Evolutionary conservation across 2,797 vertebrate species (phyloP).

Genomic region (Centroberyx gerrardi): DNA sequence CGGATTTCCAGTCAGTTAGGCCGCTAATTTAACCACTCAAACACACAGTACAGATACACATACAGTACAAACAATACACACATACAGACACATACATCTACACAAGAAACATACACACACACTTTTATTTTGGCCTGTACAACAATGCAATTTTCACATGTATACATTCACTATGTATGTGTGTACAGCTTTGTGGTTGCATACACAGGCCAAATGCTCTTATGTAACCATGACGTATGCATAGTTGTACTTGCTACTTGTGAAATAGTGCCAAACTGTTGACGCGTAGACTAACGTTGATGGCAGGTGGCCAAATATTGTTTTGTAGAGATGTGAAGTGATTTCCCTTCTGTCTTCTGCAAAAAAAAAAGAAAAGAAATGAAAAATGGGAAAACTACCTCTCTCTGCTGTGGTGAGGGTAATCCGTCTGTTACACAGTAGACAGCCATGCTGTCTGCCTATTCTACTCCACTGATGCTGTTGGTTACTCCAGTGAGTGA

Average conservation of each 20-base stretch:
- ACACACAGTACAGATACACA: not conserved
- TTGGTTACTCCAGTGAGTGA: conserved; percentile 59
- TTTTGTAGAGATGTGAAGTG: conserved; percentile 59
- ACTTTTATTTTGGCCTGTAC: conserved; percentile 29
- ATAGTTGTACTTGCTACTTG: conserved; percentile 40
- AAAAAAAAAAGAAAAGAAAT: conserved; percentile 5
- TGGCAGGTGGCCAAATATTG: conserved; percentile 55
- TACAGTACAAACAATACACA: conserved; percentile 2
- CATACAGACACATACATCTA: not conserved
- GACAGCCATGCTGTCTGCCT: conserved; percentile 65
- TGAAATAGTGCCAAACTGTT: conserved; percentile 54
- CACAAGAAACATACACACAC: conserved; percentile 9
- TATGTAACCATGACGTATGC: conserved; percentile 8
- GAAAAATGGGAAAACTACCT: conserved; percentile 79
- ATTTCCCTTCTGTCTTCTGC: conserved; percentile 73
- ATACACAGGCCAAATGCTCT: not conserved
- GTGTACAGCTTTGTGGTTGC: conserved; percentile 29
- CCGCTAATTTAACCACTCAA: conserved; percentile 5
- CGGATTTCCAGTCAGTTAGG: conserved; percentile 12
- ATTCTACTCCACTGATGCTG: conserved; percentile 46
- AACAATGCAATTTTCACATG: conserved; percentile 34
- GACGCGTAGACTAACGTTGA: conserved; percentile 17
- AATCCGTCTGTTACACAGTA: conserved; percentile 49
- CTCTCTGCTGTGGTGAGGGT: conserved; percentile 67
- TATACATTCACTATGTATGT: conserved; percentile 28